Conservation (phyloP, 2,888 invertebrate species). For the Caenorhabditis wallacei region DNA sequence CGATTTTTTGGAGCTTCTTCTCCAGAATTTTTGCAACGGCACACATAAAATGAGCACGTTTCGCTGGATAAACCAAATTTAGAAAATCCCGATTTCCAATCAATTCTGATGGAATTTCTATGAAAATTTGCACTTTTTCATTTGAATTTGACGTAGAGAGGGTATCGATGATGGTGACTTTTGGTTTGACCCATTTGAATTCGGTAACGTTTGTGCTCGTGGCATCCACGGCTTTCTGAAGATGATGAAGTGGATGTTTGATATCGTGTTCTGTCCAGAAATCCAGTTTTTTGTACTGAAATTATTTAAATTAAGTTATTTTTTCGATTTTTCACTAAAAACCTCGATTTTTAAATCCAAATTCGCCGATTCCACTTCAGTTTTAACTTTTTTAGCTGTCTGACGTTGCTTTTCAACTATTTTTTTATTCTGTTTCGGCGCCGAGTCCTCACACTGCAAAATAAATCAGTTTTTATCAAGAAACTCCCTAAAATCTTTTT, state of each 20-base stretch:
- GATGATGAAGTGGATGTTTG: constrained; percentile 53
- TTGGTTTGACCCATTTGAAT: constrained; percentile 52
- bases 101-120: constrained; percentile 58
- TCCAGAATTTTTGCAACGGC: constrained; percentile 26
- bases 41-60: constrained; percentile 59
- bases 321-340: neutral
- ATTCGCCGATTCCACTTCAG: constrained; percentile 32
- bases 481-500: neutral
- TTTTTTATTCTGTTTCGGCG: constrained; percentile 30
- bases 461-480: neutral
- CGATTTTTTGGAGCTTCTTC: constrained; percentile 28
- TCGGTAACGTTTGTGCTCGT: constrained; percentile 47
- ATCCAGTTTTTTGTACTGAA: constrained; percentile 60
- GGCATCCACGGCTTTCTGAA: constrained; percentile 29
- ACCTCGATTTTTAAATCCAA: constrained; percentile 21
- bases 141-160: neutral
- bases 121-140: constrained; percentile 29
- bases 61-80: constrained; percentile 52
- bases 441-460: constrained; percentile 57
- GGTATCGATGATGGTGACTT: constrained; percentile 3
- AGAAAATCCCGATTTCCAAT: constrained; percentile 59
- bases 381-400: constrained; percentile 40
- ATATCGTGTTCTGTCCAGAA: constrained; percentile 52
- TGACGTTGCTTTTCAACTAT: constrained; percentile 1
- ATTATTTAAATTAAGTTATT: neutral